Conservation (phyloP, 2,888 invertebrate species). For the Matsumyia berberina region DNA sequence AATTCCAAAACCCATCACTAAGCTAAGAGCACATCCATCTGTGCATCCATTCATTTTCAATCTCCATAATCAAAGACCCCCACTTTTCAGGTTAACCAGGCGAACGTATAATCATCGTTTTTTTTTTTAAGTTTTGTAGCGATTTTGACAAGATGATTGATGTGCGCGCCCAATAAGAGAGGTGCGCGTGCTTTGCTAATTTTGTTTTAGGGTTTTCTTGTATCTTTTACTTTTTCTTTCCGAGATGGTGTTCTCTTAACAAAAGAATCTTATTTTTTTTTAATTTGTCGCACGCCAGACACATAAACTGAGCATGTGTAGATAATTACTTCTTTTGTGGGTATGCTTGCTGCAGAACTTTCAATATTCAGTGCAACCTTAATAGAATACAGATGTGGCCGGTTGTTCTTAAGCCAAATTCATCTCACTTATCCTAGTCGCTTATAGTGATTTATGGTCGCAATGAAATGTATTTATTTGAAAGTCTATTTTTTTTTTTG, state of each 20-base stretch:
- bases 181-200: slow-evolving; percentile 78
- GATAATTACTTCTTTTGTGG: slow-evolving; percentile 34
- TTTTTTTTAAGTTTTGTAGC: slow-evolving; percentile 64
- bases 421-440: background rate
- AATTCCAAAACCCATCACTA: slow-evolving; percentile 56
- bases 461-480: slow-evolving; percentile 21
- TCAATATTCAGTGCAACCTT: slow-evolving; percentile 24
- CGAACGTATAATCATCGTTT: slow-evolving; percentile 69
- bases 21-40: slow-evolving; percentile 45
- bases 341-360: background rate
- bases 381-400: slow-evolving; percentile 15
- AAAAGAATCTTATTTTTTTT: slow-evolving; percentile 21
- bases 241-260: background rate
- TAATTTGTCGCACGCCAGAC: slow-evolving; percentile 42
- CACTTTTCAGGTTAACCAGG: slow-evolving; percentile 68
- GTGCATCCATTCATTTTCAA: slow-evolving; percentile 73
- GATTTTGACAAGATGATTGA: slow-evolving; percentile 79
- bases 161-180: slow-evolving; percentile 77
- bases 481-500: background rate
- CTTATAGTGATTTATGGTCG: slow-evolving; percentile 40
- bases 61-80: slow-evolving; percentile 74
- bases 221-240: slow-evolving; percentile 3
- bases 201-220: slow-evolving; percentile 61
- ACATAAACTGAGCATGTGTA: slow-evolving; percentile 4
- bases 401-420: background rate